Base-by-base conservation (phyloP, 2,797 vertebrate genomes). In the Lepidocolaptes lacrymiger region DNA sequence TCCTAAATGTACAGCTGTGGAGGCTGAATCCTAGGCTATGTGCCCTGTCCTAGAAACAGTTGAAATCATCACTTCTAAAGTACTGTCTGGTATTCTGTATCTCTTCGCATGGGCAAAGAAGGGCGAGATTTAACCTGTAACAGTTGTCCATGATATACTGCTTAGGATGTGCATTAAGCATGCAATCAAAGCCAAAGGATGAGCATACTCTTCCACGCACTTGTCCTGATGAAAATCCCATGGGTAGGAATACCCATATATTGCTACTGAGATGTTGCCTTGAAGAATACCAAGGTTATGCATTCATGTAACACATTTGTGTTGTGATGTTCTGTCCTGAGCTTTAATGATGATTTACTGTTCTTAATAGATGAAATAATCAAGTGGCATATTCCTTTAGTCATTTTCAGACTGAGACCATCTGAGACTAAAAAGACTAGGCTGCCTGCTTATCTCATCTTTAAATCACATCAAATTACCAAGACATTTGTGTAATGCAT, bases 1-100 rank as follows among this genome's bases (percentile, higher is more conserved):
- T 87, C 37, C 75, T 89, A 74, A 64, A 37, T 6, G 58, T 74
- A 67, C 86, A 74, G 34, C 75, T 82, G 74, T 17, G 1, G 59
- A 96, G 58, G 81, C 72, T 84, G 86, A 91, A 95, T 82, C 49
- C 48, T 63, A 86, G 58, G 51, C 85, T 93, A 20, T 16, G 39
- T 68, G 67, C 82, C 91, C 76, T 48, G 44, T 92, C 68, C 93
- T 71, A 87, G 61, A 62, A 92, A 89, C 19, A 91, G 74, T 71
- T 93, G 86, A 93, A 91, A 73, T 49, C 3, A 13, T 91, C 90
- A 72, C 48, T 95, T 89, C 56, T 30, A 27, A 81, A 66, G 80
- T 32, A 46, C 74, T 92, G 36, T 61, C 78, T 90, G 58, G 55
- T 88, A 43, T 85, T 93, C 73, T 36, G 4, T n/a, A 36, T 51